Conservation (phyloP, 2,797 vertebrate genomes). For the Chelidonichthys spinosus region DNA sequence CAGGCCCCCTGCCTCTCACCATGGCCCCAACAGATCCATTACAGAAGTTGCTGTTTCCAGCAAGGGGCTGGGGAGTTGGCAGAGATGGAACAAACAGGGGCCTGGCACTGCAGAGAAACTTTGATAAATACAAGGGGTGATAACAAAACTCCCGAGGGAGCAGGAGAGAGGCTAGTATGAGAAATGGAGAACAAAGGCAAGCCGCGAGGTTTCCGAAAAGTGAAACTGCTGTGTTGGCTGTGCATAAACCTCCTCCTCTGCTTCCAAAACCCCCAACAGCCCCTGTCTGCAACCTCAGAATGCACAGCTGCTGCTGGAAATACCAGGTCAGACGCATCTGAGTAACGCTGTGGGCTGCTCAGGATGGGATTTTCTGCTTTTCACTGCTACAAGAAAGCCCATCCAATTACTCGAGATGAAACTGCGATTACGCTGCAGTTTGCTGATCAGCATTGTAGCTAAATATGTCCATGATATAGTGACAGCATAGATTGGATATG, state of each 20-base stretch:
- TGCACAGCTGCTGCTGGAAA: slow-evolving; percentile 54
- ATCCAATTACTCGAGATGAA: slow-evolving; percentile 68
- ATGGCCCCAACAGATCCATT: slow-evolving; percentile 26
- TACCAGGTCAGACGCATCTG: slow-evolving; percentile 64
- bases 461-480: slow-evolving; percentile 29
- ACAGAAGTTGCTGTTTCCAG: slow-evolving; percentile 29
- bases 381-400: slow-evolving; percentile 44
- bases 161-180: slow-evolving; percentile 52
- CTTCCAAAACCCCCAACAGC: slow-evolving; percentile 18
- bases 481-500: slow-evolving; percentile 26
- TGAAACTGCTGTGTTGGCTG: slow-evolving; percentile 63
- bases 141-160: slow-evolving; percentile 56
- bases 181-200: slow-evolving; percentile 71
- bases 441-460: slow-evolving; percentile 40
- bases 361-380: slow-evolving; percentile 46
- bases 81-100: slow-evolving; percentile 12
- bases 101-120: slow-evolving; percentile 46
- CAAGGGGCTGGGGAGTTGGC: neutral
- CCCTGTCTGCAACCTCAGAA: slow-evolving; percentile 48
- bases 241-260: slow-evolving; percentile 40
- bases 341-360: slow-evolving; percentile 44
- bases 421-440: slow-evolving; percentile 39
- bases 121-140: slow-evolving; percentile 68
- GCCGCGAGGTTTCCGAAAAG: slow-evolving; percentile 55
- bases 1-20: slow-evolving; percentile 9